Conservation (phyloP, 2,797 vertebrate species). For the Gymnothorax javanicus region DNA sequence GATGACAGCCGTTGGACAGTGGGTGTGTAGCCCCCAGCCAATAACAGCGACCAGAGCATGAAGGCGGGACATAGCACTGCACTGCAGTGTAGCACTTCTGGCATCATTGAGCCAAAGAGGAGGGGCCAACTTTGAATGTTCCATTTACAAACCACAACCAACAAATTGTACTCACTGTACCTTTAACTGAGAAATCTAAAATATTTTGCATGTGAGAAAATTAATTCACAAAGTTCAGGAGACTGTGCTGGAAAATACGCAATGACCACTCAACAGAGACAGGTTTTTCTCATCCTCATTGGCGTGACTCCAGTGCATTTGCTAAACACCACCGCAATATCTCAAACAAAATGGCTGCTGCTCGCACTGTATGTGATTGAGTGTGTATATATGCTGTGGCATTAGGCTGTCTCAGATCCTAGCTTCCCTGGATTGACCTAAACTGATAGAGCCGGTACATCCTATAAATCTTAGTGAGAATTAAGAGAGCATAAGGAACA, state of each 20-base stretch:
- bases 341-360: neutral
- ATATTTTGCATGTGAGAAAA: neutral
- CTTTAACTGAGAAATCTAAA: neutral
- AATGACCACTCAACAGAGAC: neutral
- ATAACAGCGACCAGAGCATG: too few relatives aligned
- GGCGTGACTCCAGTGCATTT: neutral
- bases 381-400: neutral
- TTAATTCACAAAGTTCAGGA: neutral
- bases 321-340: neutral
- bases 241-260: neutral
- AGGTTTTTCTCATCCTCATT: neutral
- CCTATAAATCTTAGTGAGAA: neutral
- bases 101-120: too few relatives aligned
- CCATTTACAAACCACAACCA: neutral
- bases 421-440: neutral
- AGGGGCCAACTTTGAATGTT: too few relatives aligned
- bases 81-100: too few relatives aligned
- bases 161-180: neutral
- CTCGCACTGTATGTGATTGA: neutral
- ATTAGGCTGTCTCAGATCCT: neutral
- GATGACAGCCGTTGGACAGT: too few relatives aligned
- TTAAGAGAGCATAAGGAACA: neutral
- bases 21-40: too few relatives aligned
- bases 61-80: too few relatives aligned
- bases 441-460: neutral